Evolutionary conservation across 2,888 invertebrate species (phyloP).

Genomic region (Ptycholaimellus sp.): DNA sequence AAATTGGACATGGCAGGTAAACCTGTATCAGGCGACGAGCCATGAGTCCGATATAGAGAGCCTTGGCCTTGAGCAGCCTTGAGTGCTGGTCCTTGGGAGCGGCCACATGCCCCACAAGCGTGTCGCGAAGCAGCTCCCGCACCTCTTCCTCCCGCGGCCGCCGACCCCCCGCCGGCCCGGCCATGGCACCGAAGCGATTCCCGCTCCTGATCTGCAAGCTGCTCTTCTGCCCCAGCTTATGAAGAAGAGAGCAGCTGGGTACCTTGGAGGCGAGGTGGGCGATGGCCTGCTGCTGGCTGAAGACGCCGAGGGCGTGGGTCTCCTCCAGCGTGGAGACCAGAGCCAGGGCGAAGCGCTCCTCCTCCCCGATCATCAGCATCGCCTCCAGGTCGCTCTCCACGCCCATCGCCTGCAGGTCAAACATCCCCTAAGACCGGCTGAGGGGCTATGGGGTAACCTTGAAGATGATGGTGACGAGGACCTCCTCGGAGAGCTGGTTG

Average conservation of each 20-base stretch:
- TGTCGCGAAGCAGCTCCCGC: conserved; percentile 62
- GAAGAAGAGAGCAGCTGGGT: too few relatives aligned
- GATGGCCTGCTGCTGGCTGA: too few relatives aligned
- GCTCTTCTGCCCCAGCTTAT: too few relatives aligned
- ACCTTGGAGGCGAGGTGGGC: too few relatives aligned
- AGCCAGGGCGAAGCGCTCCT: conserved; percentile 49
- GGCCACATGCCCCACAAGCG: conserved; percentile 75
- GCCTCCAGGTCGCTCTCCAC: conserved; percentile 58
- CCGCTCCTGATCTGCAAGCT: too few relatives aligned
- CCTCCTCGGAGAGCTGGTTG: conserved; percentile 79
- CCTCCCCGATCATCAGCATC: conserved; percentile 53
- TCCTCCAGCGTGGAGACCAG: conserved; percentile 69
- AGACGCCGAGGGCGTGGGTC: too few relatives aligned
- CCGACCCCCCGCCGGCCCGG: conserved; percentile 28
- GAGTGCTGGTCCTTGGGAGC: conserved; percentile 41
- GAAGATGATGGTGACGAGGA: conserved; percentile 69
- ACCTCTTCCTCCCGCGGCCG: conserved; percentile 64
- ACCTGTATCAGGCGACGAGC: conserved; percentile 10
- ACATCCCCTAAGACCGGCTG: too few relatives aligned
- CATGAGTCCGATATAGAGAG: conserved; percentile 55
- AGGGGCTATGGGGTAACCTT: conserved; percentile 34
- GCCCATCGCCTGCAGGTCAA: conserved; percentile 59
- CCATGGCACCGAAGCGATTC: too few relatives aligned
- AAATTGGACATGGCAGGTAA: not conserved
- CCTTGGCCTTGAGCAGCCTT: conserved; percentile 43